These are phyloP conservation scores for Dinocampus coccinellae DNA, from an alignment of 2,888 invertebrate species.

Conservation along the genomic window DNA sequence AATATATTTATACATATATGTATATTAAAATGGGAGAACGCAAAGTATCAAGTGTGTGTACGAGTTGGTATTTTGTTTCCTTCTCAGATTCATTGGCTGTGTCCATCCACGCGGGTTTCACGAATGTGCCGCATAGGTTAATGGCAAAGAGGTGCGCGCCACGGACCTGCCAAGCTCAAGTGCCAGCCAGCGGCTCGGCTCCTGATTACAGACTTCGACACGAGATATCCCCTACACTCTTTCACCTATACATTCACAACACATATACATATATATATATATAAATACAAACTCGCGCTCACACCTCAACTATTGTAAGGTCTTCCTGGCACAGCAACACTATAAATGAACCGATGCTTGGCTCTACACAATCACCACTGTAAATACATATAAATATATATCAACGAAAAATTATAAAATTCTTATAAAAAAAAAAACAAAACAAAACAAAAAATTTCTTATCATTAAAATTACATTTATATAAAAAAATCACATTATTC, in stretches of 20 bases:
- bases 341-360: slow-evolving; percentile 60
- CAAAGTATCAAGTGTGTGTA: neutral
- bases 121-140: slow-evolving; percentile 59
- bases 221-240: slow-evolving; percentile 58
- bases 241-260: no score
- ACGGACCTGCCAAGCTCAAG: slow-evolving; percentile 50
- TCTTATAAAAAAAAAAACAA: no score
- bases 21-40: no score
- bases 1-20: no score
- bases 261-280: neutral
- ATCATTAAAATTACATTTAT: no score
- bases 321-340: slow-evolving; percentile 53
- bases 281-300: slow-evolving; percentile 60
- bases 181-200: slow-evolving; percentile 58
- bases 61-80: slow-evolving; percentile 3
- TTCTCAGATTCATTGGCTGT: slow-evolving; percentile 34
- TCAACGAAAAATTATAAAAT: no score
- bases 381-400: neutral
- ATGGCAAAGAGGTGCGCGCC: slow-evolving; percentile 62
- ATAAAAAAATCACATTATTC: no score
- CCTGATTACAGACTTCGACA: slow-evolving; percentile 67
- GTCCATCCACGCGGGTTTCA: slow-evolving; percentile 35
- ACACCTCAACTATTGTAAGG: slow-evolving; percentile 61
- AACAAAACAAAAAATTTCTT: no score
- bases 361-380: slow-evolving; percentile 24